Evolutionary conservation across 2,797 vertebrate species (phyloP).

Genomic region (Coluber constrictor): DNA sequence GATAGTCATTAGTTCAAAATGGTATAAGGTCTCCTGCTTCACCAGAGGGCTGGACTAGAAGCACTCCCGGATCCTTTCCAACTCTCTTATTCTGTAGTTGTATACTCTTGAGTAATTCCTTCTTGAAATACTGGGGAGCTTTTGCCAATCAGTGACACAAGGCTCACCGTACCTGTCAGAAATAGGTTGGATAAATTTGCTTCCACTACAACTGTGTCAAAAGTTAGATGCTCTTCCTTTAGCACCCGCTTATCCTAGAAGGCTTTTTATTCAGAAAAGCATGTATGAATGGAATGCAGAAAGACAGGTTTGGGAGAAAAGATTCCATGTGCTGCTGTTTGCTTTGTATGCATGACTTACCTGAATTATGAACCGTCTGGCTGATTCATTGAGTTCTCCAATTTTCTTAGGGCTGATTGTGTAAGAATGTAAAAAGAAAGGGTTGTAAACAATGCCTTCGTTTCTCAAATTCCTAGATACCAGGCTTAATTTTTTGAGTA

Average conservation of each 20-base stretch:
- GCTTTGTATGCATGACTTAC: not conserved
- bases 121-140: not conserved
- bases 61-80: not conserved
- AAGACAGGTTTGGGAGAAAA: not conserved
- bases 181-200: not conserved
- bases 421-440: not conserved
- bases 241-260: not conserved
- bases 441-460: not conserved
- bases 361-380: no score
- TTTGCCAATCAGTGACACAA: not conserved
- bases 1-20: not conserved
- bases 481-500: not conserved
- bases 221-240: not conserved
- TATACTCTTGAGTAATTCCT: not conserved
- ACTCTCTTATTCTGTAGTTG: not conserved
- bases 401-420: not conserved
- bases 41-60: not conserved
- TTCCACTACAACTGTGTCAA: not conserved
- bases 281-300: not conserved
- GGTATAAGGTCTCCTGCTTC: not conserved
- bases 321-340: not conserved
- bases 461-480: not conserved
- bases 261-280: not conserved
- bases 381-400: not conserved
- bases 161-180: not conserved